phyloP scores from a whole-genome alignment of 2,797 vertebrate species.

The Coluber constrictor region DNA sequence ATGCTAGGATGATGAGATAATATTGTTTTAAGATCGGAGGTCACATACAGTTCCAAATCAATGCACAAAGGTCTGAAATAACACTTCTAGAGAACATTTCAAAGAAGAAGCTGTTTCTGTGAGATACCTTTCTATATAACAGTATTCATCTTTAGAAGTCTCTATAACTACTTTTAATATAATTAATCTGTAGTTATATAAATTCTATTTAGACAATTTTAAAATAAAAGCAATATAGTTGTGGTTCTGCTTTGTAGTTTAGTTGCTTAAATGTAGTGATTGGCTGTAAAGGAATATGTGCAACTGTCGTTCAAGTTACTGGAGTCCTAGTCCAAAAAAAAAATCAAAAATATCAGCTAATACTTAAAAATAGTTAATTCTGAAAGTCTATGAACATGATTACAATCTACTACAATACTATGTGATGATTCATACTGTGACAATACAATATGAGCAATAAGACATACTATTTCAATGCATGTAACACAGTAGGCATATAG shows the following conservation, averaged over 20 bases:
- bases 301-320: neutral
- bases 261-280: neutral
- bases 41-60: neutral
- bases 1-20: slow-evolving; percentile 40
- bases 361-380: neutral
- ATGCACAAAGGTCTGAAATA: neutral
- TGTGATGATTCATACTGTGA: neutral
- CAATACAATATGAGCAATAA: neutral
- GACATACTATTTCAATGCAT: neutral
- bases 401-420: neutral
- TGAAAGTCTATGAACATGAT: neutral
- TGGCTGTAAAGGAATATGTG: neutral
- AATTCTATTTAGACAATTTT: neutral
- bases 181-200: neutral
- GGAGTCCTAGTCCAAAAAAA: neutral
- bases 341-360: neutral
- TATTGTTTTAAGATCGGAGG: slow-evolving; percentile 4
- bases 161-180: neutral
- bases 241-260: neutral
- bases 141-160: neutral
- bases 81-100: neutral
- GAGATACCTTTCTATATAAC: neutral
- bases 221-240: neutral
- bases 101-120: slow-evolving; percentile 7
- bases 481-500: neutral